Evolutionary conservation across 2,797 vertebrate species (phyloP).

Genomic region (Spea hammondii): DNA sequence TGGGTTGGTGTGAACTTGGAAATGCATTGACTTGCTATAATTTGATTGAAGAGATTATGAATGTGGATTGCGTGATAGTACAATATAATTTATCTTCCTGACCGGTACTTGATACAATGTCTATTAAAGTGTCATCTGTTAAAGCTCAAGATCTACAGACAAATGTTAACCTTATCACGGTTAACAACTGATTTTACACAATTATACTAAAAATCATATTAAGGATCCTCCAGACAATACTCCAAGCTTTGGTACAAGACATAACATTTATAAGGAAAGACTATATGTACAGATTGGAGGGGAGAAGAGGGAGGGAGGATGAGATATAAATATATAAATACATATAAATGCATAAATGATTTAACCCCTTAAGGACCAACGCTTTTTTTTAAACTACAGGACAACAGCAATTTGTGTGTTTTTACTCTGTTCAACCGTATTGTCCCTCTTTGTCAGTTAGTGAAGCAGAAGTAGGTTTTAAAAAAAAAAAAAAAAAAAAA

Average conservation of each 20-base stretch:
- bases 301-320: too few species aligned
- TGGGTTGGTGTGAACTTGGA: slow-evolving; percentile 64
- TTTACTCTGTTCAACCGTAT: too few species aligned
- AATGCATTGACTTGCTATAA: slow-evolving; percentile 63
- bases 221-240: slow-evolving; percentile 54
- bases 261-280: too few species aligned
- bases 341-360: too few species aligned
- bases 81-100: slow-evolving; percentile 66
- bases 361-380: too few species aligned
- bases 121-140: slow-evolving; percentile 63
- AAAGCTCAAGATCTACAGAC: slow-evolving; percentile 61
- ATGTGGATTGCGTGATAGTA: slow-evolving; percentile 59
- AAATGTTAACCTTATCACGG: slow-evolving; percentile 60
- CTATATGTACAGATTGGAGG: too few species aligned
- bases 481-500: too few species aligned
- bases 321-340: too few species aligned
- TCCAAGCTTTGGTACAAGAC: slow-evolving; percentile 6
- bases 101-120: slow-evolving; percentile 64
- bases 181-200: slow-evolving; percentile 59
- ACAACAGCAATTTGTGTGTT: too few species aligned
- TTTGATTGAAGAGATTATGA: slow-evolving; percentile 63
- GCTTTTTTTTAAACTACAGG: too few species aligned
- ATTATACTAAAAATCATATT: slow-evolving; percentile 57
- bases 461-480: too few species aligned
- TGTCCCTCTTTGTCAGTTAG: too few species aligned